Conservation (phyloP, 2,888 invertebrate species). For the Eilema depressum region DNA sequence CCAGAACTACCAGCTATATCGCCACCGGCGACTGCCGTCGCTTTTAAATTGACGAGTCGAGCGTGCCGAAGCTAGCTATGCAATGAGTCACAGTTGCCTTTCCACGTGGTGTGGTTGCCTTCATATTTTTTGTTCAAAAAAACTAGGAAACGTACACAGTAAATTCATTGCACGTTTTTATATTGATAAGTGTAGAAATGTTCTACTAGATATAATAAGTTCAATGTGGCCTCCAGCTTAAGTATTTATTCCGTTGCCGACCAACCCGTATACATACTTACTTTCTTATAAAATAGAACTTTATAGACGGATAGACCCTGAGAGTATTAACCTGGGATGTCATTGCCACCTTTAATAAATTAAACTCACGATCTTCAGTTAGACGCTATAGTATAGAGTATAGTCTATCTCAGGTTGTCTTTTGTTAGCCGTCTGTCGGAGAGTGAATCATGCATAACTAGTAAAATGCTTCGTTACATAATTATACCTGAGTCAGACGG, state of each 20-base stretch:
- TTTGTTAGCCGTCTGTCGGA: neutral
- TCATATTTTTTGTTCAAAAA: constrained; percentile 52
- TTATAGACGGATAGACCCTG: neutral
- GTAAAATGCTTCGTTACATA: neutral
- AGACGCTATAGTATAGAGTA: too few species aligned
- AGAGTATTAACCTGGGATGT: too few species aligned
- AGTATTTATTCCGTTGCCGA: neutral
- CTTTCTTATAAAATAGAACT: neutral
- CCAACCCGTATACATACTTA: neutral
- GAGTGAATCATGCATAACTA: neutral
- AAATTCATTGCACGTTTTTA: neutral
- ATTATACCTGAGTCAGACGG: neutral
- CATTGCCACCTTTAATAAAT: neutral
- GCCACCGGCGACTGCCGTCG: constrained; percentile 34
- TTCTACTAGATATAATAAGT: neutral
- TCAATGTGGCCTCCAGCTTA: neutral
- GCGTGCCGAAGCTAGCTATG: constrained; percentile 42
- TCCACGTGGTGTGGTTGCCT: constrained; percentile 62
- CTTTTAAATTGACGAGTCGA: constrained; percentile 43
- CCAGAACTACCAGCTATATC: constrained; percentile 37
- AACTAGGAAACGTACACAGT: constrained; percentile 43
- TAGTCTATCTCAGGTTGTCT: neutral
- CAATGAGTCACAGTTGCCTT: constrained; percentile 66
- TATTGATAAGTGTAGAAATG: constrained; percentile 6
- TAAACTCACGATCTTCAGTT: neutral